Base-by-base conservation (phyloP, 2,888 invertebrate species). In the Trissolcus brochymenae region DNA sequence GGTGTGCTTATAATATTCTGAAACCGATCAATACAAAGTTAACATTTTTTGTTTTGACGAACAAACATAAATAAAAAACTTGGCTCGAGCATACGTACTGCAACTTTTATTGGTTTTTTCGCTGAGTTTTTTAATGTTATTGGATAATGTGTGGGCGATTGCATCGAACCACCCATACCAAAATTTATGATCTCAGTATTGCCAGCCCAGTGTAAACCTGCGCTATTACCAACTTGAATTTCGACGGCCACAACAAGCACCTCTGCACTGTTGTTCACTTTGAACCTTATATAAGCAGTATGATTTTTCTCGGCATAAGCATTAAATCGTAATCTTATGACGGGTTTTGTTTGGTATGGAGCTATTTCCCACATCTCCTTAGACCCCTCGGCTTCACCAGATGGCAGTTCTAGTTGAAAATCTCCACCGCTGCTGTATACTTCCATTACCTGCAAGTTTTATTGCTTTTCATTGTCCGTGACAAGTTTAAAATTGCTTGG, bases 311-410 rank as follows among this genome's bases (percentile, higher is more conserved):
- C 94, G 81, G 92, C 91, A 82, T 93, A 92, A 51, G 94, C 95
- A 85, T 94, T 91, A 89, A 96, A 95, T 84, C 93, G 93, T 80
- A 98, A 94, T 82, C 94, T 92, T 90, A 98, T 97, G 74, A 99
- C 93, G 78, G 96, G 93, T 89, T 96, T 96, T 53, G 95, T 93
- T 87, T 95, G 93, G 90, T 94, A 95, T 68, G 98, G 96, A 83
- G 96, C 95, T 87, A 99, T 95, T 88, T 95, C 93, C 98, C 98
- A 98, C 83, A 96, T 90, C 84, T 93, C 93, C 85, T 94, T 94
- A 60, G 95, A 93, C 65, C 95, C 96, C 86, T 95, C 94, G 73
- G 92, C 91, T 78, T 94, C 94, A 61, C 95, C 95, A 73, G 90
- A 91, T 72, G 98, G 96, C 87, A 97, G 90, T 90, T 96, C 96